Conservation (phyloP, 2,888 invertebrate species). For the Pammene fasciana region DNA sequence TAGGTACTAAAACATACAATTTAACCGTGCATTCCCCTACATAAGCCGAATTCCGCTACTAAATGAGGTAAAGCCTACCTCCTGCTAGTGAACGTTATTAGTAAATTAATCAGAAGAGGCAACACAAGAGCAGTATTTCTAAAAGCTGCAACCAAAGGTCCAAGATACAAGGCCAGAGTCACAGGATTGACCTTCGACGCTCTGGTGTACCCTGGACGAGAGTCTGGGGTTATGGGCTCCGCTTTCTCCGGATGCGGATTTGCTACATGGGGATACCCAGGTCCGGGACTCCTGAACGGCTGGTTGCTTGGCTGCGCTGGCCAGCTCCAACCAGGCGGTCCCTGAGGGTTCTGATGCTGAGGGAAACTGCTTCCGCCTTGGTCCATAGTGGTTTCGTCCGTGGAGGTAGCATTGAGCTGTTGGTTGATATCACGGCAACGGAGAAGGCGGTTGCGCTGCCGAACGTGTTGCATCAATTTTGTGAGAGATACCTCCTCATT, state of each 20-base stretch:
- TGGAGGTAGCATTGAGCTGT: background rate
- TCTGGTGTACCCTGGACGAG: background rate
- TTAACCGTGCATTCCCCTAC: too few species aligned
- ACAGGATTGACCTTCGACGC: background rate
- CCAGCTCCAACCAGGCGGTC: constrained; percentile 1
- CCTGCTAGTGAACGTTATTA: too few species aligned
- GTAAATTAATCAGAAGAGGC: background rate
- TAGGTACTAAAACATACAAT: too few species aligned
- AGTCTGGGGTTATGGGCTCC: constrained; percentile 13
- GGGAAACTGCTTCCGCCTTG: background rate
- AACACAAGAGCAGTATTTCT: background rate
- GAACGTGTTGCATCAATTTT: constrained; percentile 3
- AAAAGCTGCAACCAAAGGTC: background rate
- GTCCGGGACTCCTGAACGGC: background rate
- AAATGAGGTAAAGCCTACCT: too few species aligned
- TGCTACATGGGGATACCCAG: background rate
- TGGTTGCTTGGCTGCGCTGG: background rate
- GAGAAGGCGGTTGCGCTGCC: background rate
- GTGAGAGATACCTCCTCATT: background rate
- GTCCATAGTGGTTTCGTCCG: background rate
- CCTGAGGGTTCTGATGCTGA: background rate
- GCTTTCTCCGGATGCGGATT: background rate
- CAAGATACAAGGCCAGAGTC: constrained; percentile 1
- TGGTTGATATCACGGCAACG: constrained; percentile 7
- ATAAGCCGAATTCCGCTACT: too few species aligned